phyloP scores from a whole-genome alignment of 2,888 invertebrate genomes.

The Eupelmus urozonus region DNA sequence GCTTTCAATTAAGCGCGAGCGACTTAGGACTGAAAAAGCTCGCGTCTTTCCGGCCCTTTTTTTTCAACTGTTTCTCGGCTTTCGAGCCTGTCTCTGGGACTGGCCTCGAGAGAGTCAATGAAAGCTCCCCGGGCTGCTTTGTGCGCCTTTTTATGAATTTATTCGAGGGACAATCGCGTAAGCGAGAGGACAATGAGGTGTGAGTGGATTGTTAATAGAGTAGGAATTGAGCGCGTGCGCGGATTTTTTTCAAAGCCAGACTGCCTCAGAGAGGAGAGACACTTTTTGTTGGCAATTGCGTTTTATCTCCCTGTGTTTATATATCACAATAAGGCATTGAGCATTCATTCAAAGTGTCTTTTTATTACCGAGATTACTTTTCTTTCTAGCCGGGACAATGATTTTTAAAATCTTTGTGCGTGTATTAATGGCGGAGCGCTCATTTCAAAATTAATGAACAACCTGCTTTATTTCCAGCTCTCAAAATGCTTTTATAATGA shows the following conservation, averaged over 20 bases:
- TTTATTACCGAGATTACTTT: constrained; percentile 20
- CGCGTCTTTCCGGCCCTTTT: background rate
- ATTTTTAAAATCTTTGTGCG: constrained; percentile 5
- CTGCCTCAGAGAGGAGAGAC: no score
- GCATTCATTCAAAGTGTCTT: constrained; percentile 15
- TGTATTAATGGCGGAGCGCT: background rate
- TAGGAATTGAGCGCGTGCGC: constrained; percentile 29
- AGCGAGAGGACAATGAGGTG: constrained; percentile 32
- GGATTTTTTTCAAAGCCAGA: no score
- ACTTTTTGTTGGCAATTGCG: constrained; percentile 20
- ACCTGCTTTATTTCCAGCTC: no score
- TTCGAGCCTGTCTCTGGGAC: background rate
- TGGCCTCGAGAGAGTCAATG: constrained; percentile 40
- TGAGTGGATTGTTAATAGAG: constrained; percentile 54
- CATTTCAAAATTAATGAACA: no score
- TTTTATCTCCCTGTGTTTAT: constrained; percentile 34
- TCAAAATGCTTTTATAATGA: no score
- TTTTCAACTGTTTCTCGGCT: constrained; percentile 30
- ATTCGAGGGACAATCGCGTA: constrained; percentile 36
- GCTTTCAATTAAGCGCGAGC: no score
- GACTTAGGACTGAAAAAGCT: no score
- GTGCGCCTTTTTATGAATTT: constrained; percentile 48
- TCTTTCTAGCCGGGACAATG: background rate
- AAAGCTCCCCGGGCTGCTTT: no score
- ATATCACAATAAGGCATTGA: constrained; percentile 40